Conservation (phyloP, 53 echinoderm and acorn worm genomes). For the Luidia sarsii region DNA sequence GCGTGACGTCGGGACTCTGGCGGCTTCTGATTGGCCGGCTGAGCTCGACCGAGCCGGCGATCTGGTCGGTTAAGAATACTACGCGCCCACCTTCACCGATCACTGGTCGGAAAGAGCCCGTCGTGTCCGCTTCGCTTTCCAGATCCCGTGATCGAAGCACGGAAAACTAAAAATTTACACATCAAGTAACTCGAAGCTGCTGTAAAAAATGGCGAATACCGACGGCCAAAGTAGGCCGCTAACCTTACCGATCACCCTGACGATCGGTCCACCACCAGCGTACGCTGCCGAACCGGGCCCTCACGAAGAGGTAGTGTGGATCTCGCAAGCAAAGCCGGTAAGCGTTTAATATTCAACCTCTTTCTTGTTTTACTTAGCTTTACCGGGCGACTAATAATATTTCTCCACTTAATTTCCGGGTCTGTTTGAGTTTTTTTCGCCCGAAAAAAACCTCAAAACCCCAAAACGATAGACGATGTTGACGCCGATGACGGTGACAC, state of each 20-base stretch:
- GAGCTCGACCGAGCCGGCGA: neutral
- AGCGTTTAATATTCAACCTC: slow-evolving; percentile 20
- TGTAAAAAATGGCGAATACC: neutral
- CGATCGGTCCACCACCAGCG: slow-evolving; percentile 31
- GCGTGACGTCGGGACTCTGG: neutral
- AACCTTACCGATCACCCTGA: neutral
- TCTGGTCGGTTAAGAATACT: slow-evolving; percentile 3
- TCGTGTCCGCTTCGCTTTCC: too few species aligned
- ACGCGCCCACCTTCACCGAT: neutral
- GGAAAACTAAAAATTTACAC: too few species aligned
- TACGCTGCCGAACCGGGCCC: slow-evolving; percentile 38
- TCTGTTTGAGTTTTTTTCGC: too few species aligned
- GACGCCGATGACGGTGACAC: too few species aligned
- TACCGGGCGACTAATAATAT: too few species aligned
- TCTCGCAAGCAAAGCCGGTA: slow-evolving; percentile 25
- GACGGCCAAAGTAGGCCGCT: neutral
- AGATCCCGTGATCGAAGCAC: too few species aligned
- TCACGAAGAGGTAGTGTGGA: slow-evolving; percentile 25
- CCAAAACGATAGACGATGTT: too few species aligned
- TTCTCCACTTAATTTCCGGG: too few species aligned
- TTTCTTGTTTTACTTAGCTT: neutral
- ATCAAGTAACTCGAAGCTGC: too few species aligned
- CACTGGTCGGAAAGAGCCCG: too few species aligned
- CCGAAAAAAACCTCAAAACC: too few species aligned
- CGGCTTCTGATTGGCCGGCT: slow-evolving; percentile 16